Evolutionary conservation across 2,113 vertebrate genomes (phyloP), one percentile per base, ranked within the genome.

Genomic region (Struthidea cinerea): DNA sequence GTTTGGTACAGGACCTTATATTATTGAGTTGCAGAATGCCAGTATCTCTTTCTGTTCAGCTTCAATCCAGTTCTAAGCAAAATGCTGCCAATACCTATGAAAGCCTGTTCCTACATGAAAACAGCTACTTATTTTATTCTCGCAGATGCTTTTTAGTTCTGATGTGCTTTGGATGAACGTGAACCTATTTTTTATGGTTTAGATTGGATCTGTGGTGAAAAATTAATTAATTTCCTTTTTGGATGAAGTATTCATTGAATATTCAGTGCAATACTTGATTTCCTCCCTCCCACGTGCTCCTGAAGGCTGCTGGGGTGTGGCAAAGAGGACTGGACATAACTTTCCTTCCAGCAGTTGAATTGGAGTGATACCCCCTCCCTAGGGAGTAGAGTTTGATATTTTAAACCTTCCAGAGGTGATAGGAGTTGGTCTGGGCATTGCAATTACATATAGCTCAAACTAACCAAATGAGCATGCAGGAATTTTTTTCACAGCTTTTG

Each of bases 261-360:
- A 16, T 28, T 41, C 20, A 3, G 11, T 37, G 32, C 22, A 37
- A 0, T 32, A 30, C 9, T 55, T 23, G 1, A 21, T 61, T 33
- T 77, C 8, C 6, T 84, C 10, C 26, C 39, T 82, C 23, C 26
- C 1, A 2, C 0, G 0, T 47, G 35, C 49, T 44, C 9, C n/a
- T 35, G 46, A 53, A 41, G 16, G n/a, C 21, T 57, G 2, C 32
- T 65, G 26, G 26, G 71, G 16, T 11, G 18, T 61, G n/a, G 26
- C 26, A n/a, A 16, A 68, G 57, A 68, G 21, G 9, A 52, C 16
- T 50, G 57, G 47, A 7, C 27, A 23, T 13, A 33, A 24, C 6
- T 55, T 79, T 30, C 13, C 33, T 41, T 79, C 7, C 15, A 80
- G 57, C 27, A 35, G 23, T 2, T 55, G 37, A 42, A 17, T 1